Conservation (phyloP, 2,888 invertebrate species). For the Acanthopleura granulata region DNA sequence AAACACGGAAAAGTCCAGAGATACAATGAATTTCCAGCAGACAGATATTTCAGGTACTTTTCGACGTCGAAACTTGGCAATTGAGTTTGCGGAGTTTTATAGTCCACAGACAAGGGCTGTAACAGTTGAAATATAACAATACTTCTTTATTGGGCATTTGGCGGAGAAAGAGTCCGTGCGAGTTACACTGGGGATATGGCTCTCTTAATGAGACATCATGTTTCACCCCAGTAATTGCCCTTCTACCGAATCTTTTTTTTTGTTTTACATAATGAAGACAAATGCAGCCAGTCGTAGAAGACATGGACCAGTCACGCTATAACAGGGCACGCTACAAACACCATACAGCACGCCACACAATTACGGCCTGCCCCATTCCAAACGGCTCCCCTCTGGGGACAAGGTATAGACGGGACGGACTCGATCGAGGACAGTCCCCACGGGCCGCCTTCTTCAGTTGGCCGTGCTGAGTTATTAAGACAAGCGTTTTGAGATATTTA, state of each 20-base stretch:
- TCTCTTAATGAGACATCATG: constrained; percentile 18
- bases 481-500: constrained; percentile 17
- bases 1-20: no score
- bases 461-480: not conserved
- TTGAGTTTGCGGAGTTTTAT: no score
- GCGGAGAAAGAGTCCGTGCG: constrained; percentile 1
- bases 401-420: not conserved
- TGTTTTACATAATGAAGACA: constrained; percentile 20
- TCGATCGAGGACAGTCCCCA: not conserved
- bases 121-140: constrained; percentile 6
- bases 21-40: no score
- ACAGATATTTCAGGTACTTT: no score
- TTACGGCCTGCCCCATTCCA: not conserved
- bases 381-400: not conserved
- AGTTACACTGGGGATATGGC: not conserved
- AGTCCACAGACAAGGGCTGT: not conserved
- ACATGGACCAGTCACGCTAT: constrained; percentile 8
- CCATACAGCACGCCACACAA: constrained; percentile 2
- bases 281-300: not conserved
- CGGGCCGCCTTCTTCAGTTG: not conserved
- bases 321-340: not conserved
- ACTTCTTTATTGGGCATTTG: constrained; percentile 4
- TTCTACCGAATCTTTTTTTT: not conserved
- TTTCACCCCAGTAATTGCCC: constrained; percentile 17
- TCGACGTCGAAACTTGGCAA: no score